Base-by-base conservation (phyloP, 2,797 vertebrate species). In the Sebastes ruberrimus region DNA sequence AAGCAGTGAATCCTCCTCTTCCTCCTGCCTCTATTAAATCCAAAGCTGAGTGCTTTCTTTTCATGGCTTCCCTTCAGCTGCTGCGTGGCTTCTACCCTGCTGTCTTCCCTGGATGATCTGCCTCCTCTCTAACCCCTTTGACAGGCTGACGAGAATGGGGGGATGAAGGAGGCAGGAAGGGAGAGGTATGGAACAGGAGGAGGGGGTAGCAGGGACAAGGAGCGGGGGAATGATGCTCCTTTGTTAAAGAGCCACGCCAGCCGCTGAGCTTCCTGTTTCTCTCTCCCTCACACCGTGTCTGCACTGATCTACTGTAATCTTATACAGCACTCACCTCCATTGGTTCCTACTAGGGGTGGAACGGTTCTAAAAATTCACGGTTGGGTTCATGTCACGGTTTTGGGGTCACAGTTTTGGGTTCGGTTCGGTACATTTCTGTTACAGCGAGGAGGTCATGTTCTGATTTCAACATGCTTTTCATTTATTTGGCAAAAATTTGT, bases 161-260 rank as follows among this genome's bases (percentile, higher is more conserved):
- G 64, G 49, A 62, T 49, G 71, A 27, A 59, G 28, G 61, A 69
- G 53, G 32, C 35, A 52, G 67, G 33, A 28, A 55, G 74, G 75
- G 65, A 27, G 84, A 76, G 84, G 61, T 30, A 32, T 9, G 57
- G 5, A 68, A 49, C 11, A 70, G 64, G 22, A 61, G 33, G 71
- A 35, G 71, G 46, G 59, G 59, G 71, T 4, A 30, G 70, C 25
- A 33, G 55, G 57, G 42, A 38, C 69, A 63, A 38, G 22, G 63
- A 49, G 70, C 1, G 4, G 68, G 18, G 80, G 65, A 61, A 59
- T 74, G 89, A 83, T 79, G 83, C 74, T 84, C 62, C 68, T 87
- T 87, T 88, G 85, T 88, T 81, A 65, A 28, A 76, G 49, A 86
- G 73, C 30, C 42, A 55, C 5, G 1, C 55, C 59, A 79, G 32